These are phyloP conservation scores for Megaceryle maxima DNA, from an alignment of 2,113 vertebrate species.

Conservation along the genomic window DNA sequence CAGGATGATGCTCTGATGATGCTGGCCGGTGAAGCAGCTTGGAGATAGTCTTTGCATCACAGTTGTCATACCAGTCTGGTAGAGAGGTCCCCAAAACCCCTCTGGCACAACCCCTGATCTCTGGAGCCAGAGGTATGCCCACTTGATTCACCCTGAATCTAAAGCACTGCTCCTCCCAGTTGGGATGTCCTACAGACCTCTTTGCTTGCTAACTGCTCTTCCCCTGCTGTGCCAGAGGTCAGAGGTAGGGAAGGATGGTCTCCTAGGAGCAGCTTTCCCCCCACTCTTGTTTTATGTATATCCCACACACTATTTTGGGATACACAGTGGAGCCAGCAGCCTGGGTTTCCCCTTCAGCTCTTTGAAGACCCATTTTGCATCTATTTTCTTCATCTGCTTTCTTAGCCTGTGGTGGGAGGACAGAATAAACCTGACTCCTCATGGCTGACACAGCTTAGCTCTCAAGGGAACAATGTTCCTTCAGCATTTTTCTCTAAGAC, in stretches of 20 bases:
- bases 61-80: accelerated
- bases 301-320: neutral
- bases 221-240: neutral
- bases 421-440: neutral
- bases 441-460: neutral
- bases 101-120: neutral
- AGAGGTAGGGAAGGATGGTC: neutral
- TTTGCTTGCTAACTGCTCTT: neutral
- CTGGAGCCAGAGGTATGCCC: neutral
- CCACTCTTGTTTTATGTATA: neutral
- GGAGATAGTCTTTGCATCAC: neutral
- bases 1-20: accelerated
- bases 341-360: neutral
- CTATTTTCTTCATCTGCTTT: neutral
- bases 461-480: neutral
- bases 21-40: neutral
- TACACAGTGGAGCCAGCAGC: neutral
- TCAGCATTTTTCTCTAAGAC: neutral
- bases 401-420: neutral
- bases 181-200: neutral
- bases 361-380: neutral
- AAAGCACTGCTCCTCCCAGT: neutral
- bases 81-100: neutral
- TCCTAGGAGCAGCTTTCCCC: neutral
- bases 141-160: neutral